Conservation (phyloP, 2,113 vertebrate genomes). For the Sceloporus tristichus region DNA sequence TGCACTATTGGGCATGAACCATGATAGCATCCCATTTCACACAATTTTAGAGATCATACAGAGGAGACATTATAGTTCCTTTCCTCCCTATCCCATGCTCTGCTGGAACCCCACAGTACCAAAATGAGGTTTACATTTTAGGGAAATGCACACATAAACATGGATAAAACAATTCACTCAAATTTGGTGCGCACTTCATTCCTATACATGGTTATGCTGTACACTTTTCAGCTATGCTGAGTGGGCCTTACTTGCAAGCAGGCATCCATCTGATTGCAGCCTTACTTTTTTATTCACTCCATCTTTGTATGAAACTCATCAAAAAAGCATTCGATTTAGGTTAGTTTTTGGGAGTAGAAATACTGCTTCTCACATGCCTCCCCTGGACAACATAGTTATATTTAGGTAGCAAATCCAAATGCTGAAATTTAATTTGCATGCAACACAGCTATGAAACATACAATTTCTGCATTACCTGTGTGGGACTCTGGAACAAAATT, state of each 20-base stretch:
- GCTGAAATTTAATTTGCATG: not conserved
- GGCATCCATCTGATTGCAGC: not conserved
- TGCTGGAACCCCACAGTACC: not conserved
- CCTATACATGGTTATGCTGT: constrained; percentile 11
- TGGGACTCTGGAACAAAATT: not conserved
- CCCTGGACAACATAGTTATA: too few species aligned
- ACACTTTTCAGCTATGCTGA: not conserved
- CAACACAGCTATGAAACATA: not conserved
- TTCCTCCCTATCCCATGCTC: not conserved
- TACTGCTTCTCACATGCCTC: not conserved
- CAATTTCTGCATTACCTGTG: not conserved
- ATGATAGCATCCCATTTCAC: not conserved
- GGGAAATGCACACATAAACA: not conserved
- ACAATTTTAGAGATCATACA: not conserved
- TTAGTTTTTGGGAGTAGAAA: not conserved
- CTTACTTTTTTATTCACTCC: not conserved
- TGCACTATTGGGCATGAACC: too few species aligned
- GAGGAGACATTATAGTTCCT: not conserved
- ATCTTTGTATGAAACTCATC: not conserved
- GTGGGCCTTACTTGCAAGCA: not conserved
- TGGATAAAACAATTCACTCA: not conserved
- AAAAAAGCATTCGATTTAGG: not conserved
- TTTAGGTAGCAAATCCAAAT: too few species aligned
- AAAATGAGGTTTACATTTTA: not conserved
- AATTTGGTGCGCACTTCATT: not conserved